Percentiles rank a stretch among this genome's conserved stretches.
Conservation (phyloP, 2,113 vertebrate genomes). For the Pampusana beccarii region DNA sequence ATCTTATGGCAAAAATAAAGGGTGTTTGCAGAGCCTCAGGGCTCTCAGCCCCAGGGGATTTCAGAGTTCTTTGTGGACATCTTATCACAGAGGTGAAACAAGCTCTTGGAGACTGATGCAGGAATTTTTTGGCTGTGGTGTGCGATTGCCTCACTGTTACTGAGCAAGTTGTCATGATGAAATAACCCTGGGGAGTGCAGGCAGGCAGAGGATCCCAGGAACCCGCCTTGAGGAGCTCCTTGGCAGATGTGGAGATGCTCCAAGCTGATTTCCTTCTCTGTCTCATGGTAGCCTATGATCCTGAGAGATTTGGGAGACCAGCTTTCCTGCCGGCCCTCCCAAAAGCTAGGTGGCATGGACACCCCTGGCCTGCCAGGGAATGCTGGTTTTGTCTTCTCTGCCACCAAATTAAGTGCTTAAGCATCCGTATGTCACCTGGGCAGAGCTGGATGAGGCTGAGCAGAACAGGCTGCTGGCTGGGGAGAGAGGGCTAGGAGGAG, state of each 20-base stretch:
- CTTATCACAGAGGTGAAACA: conserved; percentile 18
- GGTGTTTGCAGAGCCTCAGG: background rate
- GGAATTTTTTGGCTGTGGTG: background rate
- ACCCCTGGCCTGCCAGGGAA: background rate
- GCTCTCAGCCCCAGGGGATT: background rate
- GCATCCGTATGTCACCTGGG: fast-evolving
- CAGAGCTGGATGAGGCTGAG: background rate
- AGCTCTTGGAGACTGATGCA: background rate
- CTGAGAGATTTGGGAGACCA: background rate
- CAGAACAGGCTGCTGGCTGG: background rate
- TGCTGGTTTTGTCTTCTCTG: background rate
- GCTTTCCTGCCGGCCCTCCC: background rate
- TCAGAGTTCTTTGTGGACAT: background rate
- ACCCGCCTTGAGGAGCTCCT: background rate
- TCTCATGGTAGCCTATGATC: background rate
- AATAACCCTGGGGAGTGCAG: background rate
- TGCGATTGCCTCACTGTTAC: background rate
- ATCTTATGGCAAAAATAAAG: background rate
- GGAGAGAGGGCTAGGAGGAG: background rate
- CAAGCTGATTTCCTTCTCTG: background rate
- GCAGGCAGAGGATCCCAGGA: background rate
- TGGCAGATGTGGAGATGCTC: background rate
- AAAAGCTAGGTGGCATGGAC: background rate
- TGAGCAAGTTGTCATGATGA: background rate
- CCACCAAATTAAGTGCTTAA: background rate